Evolutionary conservation across 2,888 invertebrate species (phyloP), one percentile per base, ranked within the genome.

Genomic region (Piscicola geometra): DNA sequence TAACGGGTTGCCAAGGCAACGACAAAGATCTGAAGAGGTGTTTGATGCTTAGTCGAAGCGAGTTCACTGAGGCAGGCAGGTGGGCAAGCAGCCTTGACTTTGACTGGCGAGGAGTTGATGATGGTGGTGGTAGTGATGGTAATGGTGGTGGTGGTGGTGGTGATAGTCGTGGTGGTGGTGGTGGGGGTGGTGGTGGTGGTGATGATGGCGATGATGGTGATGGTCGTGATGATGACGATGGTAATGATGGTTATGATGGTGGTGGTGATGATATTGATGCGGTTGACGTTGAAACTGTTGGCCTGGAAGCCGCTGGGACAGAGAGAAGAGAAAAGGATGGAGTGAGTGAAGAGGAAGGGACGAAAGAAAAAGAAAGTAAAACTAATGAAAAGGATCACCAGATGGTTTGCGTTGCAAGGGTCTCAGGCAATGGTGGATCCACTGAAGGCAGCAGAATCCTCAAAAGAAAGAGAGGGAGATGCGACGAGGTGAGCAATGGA

Each of bases 201-300:
- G 64, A 64, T 64, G 64, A 64, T 64, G 64, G 21, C 21, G 64
- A 28, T 64, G 64, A 64, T 64, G 30, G 21, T 64, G 30, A 30
- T 64, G 30, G 21, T 64, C 9, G 21, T 64, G 64, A 64, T 30
- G 64, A 28, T 64, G 30, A 30, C 21, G 30, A 30, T 64, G 64
- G 21, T 64, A n/a, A 64, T 64, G 64, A 64, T 64, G 64, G 9
- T 64, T 5, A 64, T 64, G 30, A 64, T 64, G 30, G 21, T 64
- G 30, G 21, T 64, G 64, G 21, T 64, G 64, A 64, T 30, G 64
- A 64, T 64, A 21, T 12, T 64, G 30, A 30, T 64, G 30, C 5
- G 5, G 64, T 12, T 64, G 64, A 64, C 21, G 64, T 12, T 30
- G 64, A 64, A 12, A n/a, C 5, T 64, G 64, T 12, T 64, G 30